phyloP scores from a whole-genome alignment of 1,140 invertebrate genomes.

The Aporrectodea caliginosa region DNA sequence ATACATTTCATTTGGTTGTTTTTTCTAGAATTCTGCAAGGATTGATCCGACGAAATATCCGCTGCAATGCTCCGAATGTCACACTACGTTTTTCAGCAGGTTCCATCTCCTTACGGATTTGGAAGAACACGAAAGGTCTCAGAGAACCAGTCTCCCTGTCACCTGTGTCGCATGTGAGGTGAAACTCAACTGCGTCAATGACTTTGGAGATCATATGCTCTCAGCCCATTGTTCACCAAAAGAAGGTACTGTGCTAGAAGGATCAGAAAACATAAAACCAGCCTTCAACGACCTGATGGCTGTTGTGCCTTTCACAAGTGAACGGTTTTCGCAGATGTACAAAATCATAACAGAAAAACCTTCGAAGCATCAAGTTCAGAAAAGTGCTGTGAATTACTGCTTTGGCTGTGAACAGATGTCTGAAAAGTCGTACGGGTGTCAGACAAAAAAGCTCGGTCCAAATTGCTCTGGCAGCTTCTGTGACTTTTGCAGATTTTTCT shows the following conservation, averaged over 20 bases:
- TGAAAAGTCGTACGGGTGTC: too few relatives aligned
- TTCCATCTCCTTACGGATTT: neutral
- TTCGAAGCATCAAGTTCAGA: constrained; percentile 5
- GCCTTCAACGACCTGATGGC: too few relatives aligned
- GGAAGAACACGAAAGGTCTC: neutral
- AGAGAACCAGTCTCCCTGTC: constrained; percentile 9
- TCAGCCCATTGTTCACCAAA: too few relatives aligned
- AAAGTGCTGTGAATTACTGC: too few relatives aligned
- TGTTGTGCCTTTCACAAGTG: constrained; percentile 47
- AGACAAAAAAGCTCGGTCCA: too few relatives aligned
- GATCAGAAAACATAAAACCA: too few relatives aligned
- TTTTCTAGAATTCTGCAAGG: too few relatives aligned
- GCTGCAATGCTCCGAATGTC: neutral
- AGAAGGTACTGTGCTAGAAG: too few relatives aligned
- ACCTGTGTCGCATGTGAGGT: constrained; percentile 49
- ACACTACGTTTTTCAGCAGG: neutral
- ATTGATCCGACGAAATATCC: neutral
- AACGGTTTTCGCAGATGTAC: constrained; percentile 41
- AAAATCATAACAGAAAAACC: constrained; percentile 27
- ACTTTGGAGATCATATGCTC: constrained; percentile 46
- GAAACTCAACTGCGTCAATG: constrained; percentile 44
- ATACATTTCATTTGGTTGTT: too few relatives aligned
- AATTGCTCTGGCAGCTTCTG: too few relatives aligned
- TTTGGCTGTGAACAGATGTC: too few relatives aligned
- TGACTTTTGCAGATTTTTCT: too few relatives aligned